Conservation (phyloP, 1,140 invertebrate genomes). For the Conopomorpha cramerella region DNA sequence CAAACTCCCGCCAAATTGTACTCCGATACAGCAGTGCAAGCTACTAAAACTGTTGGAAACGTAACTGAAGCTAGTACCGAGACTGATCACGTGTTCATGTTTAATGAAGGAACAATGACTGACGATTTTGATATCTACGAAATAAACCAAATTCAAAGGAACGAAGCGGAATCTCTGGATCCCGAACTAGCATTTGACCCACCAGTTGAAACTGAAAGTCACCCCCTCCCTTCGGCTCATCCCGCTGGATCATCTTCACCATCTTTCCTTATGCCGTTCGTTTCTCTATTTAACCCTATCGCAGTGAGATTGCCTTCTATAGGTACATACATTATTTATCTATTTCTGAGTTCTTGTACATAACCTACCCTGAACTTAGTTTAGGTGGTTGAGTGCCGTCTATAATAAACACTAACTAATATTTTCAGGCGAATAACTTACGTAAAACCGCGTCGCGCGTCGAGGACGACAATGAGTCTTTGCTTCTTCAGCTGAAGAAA, state of each 20-base stretch:
- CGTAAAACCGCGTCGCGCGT: constrained; percentile 84
- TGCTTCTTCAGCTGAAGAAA: constrained; percentile 91
- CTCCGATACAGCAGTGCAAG: constrained; percentile 19
- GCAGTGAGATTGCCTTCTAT: constrained; percentile 48
- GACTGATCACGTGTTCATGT: not conserved
- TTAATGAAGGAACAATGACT: constrained; percentile 10
- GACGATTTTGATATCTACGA: constrained; percentile 7
- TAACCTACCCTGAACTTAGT: constrained; percentile 3
- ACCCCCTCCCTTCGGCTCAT: no score
- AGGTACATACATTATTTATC: constrained; percentile 49
- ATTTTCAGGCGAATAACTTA: constrained; percentile 76
- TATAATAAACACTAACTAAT: constrained; percentile 46
- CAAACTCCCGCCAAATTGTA: constrained; percentile 21
- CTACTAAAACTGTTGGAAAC: constrained; percentile 9
- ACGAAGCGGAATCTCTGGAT: no score
- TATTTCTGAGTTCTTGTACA: constrained; percentile 3
- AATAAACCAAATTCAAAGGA: not conserved
- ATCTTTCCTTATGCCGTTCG: constrained; percentile 34
- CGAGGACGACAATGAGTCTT: constrained; percentile 92
- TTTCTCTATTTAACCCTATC: constrained; percentile 48
- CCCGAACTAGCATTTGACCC: no score
- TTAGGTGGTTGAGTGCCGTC: constrained; percentile 5
- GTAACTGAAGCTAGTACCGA: constrained; percentile 10
- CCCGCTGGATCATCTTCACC: no score
- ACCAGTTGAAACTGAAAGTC: no score